Evolutionary conservation across 2,888 invertebrate species (phyloP).

Genomic region (Lymantria monacha): DNA sequence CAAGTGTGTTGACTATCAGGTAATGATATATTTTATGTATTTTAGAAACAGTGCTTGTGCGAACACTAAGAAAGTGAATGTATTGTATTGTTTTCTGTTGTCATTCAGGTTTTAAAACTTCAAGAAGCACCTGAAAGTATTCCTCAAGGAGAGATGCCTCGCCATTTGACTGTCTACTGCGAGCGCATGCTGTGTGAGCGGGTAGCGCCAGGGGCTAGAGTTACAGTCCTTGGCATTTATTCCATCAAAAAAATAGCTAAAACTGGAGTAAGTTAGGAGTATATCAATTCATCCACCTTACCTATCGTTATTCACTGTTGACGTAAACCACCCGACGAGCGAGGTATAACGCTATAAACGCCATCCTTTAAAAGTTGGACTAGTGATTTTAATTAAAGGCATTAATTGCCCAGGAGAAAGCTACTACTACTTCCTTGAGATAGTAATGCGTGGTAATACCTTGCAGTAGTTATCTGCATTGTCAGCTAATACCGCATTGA

Average conservation of each 20-base stretch:
- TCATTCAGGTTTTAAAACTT: slow-evolving; percentile 88
- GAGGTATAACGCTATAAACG: no score
- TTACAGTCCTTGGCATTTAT: slow-evolving; percentile 96
- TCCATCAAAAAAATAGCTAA: slow-evolving; percentile 95
- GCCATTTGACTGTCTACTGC: slow-evolving; percentile 96
- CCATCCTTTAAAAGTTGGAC: no score
- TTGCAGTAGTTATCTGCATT: no score
- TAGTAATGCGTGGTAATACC: no score
- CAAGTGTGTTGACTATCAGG: slow-evolving; percentile 98
- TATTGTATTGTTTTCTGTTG: neutral
- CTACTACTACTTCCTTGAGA: no score
- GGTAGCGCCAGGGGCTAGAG: slow-evolving; percentile 97
- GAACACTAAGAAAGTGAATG: no score
- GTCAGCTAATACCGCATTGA: no score
- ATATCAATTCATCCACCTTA: neutral
- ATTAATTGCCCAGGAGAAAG: no score
- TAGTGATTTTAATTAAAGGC: no score
- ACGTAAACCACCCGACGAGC: no score
- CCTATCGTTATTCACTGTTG: neutral
- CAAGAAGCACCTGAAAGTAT: slow-evolving; percentile 95
- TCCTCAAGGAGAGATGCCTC: slow-evolving; percentile 98
- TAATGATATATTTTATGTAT: slow-evolving; percentile 25
- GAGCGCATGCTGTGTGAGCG: slow-evolving; percentile 96
- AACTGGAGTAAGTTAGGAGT: slow-evolving; percentile 76
- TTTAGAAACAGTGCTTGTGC: neutral